These are phyloP conservation scores for Coryphaenoides rupestris DNA, from an alignment of 2,113 vertebrate species.

Conservation along the genomic window DNA sequence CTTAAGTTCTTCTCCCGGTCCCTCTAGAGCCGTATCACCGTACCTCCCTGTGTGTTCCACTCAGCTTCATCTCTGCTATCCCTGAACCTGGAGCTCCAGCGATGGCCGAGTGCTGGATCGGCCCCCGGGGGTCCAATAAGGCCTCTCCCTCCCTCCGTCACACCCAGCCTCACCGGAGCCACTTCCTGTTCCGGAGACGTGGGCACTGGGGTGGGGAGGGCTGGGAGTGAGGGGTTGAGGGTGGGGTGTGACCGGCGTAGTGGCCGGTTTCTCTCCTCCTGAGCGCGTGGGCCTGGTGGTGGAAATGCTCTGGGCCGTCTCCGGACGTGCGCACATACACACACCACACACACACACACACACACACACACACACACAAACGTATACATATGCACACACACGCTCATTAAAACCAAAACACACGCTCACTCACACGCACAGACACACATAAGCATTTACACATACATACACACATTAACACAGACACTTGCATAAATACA, in stretches of 20 bases:
- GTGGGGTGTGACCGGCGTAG: too few species aligned
- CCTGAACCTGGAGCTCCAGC: slow-evolving; percentile 52
- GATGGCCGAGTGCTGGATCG: slow-evolving; percentile 47
- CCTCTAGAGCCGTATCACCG: slow-evolving; percentile 36
- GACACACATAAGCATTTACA: not conserved
- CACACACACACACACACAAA: not conserved
- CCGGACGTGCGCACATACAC: too few species aligned
- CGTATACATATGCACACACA: not conserved
- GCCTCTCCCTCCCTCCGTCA: too few species aligned
- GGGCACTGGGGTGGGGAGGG: slow-evolving; percentile 51
- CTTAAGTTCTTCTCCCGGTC: slow-evolving; percentile 14
- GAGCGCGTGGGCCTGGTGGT: too few species aligned
- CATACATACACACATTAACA: too few species aligned
- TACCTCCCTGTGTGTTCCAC: slow-evolving; percentile 64
- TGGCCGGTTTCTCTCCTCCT: slow-evolving; percentile 24
- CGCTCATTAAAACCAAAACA: too few species aligned
- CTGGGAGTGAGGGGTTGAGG: too few species aligned
- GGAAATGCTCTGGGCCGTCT: slow-evolving; percentile 30
- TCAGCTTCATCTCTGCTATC: slow-evolving; percentile 52
- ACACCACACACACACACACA: too few species aligned
- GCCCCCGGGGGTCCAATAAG: slow-evolving; percentile 52
- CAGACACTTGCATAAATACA: too few species aligned
- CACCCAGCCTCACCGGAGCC: slow-evolving; percentile 65
- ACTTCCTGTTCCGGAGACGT: slow-evolving; percentile 73
- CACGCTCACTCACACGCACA: too few species aligned